Evolutionary conservation across 1,140 invertebrate species (phyloP), one percentile per base, ranked within the genome.

Genomic region (Heliconius hewitsoni): DNA sequence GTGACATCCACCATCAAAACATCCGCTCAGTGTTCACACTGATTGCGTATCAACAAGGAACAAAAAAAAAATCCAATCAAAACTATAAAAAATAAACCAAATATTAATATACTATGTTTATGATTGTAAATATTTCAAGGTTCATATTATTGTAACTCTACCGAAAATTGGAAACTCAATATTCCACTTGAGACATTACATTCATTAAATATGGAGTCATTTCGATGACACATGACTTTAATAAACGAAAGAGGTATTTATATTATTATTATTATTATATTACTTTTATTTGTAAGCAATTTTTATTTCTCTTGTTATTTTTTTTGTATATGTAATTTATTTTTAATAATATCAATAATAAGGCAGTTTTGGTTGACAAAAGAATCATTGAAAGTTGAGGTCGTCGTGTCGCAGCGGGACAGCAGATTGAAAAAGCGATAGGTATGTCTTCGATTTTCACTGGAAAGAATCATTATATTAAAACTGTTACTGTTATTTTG

Each of bases 151-250:
- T 60, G 57, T 60, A 27, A 13, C 57, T 11, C 8, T 60, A 60
- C 57, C 9, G n/a, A 60, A 60, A 27, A 60, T 27, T 60, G 8
- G 11, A 60, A 60, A 30, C 2, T 60, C 23, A 60, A 60, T 60
- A 27, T 60, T 60, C n/a, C n/a, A 60, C 57, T 57, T 57, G 55
- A 57, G 55, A 57, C 55, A 57, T 57, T 57, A 57, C 55, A 57
- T 57, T 60, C 8, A 27, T 30, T 60, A 27, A 60, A 60, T 60
- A 60, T 60, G 57, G 11, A 60, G 11, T 23, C 57, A 60, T 60
- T 60, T 60, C 57, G 57, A 60, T 60, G 57, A 60, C 57, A 60
- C 23, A 60, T 27, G 23, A 60, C 57, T 60, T 60, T 34, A 34
- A 66, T 66, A 66, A 66, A 66, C 23, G 19, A 23, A 23, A 27